Base-by-base conservation (phyloP, 1,140 invertebrate species). In the Megalopta genalis region DNA sequence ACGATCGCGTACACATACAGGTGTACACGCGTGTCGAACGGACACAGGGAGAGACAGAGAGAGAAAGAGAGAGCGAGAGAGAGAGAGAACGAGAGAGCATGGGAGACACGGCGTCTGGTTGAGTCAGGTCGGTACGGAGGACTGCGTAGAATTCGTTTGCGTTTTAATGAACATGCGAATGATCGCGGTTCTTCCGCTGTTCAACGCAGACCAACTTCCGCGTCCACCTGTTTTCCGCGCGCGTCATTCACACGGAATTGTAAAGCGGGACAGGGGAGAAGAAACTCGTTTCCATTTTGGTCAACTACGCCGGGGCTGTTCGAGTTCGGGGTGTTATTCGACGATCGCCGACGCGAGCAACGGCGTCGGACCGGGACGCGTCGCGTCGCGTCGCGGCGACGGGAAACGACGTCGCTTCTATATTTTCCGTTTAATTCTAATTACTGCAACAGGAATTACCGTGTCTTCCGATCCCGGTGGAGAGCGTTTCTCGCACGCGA, bases 161-260 rank as follows among this genome's bases (percentile, higher is more conserved):
- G 80, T 87, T 87, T 87, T 87, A 87, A 87, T 85, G 85, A 86
- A 87, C 80, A 80, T 80, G 80, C 82, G 83, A 87, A 84, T 80
- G 71, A 86, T 86, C 77, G 77, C 63, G 76, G 74, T 87, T 77
- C 84, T 73, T 84, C 57, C 37, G 39, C 42, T 66, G 66, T 69
- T 64, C 73, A 54, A 54, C 71, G 42, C 73, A 63, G 62, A 25
- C 69, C 78, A 69, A 68, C 67, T 81, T 75, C 65, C 63, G 37
- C 32, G 77, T 75, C 71, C 73, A 85, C 60, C 78, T 72, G 77
- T 74, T 63, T 82, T 71, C 81, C 68, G 7, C 69, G 42, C 77
- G 72, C 80, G 84, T 78, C 81, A 83, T 83, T 83, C 77, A 54
- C 80, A 60, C 69, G 76, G 72, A 67, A 86, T 83, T 81, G 63